Conservation (phyloP, 2,113 vertebrate species). For the Chaetura pelagica region DNA sequence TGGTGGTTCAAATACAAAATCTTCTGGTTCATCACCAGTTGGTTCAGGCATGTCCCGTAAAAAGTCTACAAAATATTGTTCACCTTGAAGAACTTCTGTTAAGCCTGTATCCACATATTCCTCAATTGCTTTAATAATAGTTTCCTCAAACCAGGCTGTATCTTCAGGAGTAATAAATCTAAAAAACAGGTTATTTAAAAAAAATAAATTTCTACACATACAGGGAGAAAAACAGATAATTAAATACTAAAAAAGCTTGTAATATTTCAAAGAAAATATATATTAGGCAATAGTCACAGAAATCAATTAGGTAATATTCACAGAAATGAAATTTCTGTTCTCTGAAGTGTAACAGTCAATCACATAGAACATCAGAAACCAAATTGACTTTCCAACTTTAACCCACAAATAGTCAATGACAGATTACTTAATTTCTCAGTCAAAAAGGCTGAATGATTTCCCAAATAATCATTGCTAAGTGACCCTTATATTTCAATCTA, state of each 20-base stretch:
- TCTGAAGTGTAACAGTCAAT: background rate
- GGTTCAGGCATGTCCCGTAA: constrained; percentile 77
- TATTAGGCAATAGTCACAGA: background rate
- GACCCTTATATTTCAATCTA: background rate
- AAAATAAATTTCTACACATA: background rate
- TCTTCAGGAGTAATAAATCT: constrained; percentile 79
- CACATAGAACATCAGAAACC: background rate
- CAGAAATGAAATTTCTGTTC: background rate
- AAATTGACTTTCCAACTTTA: background rate
- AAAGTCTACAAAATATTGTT: constrained; percentile 83
- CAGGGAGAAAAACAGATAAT: background rate
- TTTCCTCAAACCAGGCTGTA: constrained; percentile 74
- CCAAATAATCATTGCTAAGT: background rate
- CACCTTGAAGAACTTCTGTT: constrained; percentile 15
- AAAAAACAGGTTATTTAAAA: too few species aligned
- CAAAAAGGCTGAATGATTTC: background rate
- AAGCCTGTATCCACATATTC: constrained; percentile 51
- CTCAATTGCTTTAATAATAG: constrained; percentile 57
- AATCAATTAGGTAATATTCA: background rate
- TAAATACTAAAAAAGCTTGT: background rate
- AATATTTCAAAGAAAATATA: background rate
- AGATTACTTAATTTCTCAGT: background rate
- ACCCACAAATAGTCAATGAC: background rate
- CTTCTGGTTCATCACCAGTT: constrained; percentile 79
- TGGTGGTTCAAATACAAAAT: constrained; percentile 69